phyloP scores from a whole-genome alignment of 2,888 invertebrate genomes.

The Crematogaster levior region DNA sequence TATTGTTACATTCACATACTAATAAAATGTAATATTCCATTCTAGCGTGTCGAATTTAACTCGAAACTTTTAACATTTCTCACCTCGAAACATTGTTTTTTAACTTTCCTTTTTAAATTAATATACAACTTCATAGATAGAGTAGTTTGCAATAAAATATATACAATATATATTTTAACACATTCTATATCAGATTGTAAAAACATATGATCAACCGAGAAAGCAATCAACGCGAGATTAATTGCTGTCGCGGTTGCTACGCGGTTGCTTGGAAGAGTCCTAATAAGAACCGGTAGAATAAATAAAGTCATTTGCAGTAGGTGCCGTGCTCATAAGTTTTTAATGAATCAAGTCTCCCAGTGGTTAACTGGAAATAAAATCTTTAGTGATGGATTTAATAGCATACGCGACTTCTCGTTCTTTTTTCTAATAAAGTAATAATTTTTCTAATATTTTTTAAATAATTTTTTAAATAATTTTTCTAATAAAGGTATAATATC shows the following conservation, averaged over 20 bases:
- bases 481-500: not conserved
- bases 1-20: not conserved
- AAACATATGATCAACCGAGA: not conserved
- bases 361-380: not conserved
- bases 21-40: not conserved
- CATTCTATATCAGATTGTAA: not conserved
- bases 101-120: not conserved
- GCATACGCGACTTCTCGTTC: not conserved
- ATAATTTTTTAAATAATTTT: no score
- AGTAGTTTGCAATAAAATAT: not conserved
- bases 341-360: constrained; percentile 59
- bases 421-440: not conserved
- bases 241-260: constrained; percentile 63
- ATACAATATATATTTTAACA: not conserved
- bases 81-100: not conserved
- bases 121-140: not conserved
- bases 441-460: no score
- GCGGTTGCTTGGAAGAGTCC: constrained; percentile 54
- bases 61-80: not conserved
- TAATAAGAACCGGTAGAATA: constrained; percentile 68
- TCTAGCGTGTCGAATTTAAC: not conserved
- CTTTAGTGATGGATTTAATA: not conserved
- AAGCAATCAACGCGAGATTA: constrained; percentile 50
- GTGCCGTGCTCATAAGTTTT: constrained; percentile 56
- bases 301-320: constrained; percentile 73